Evolutionary conservation across 2,113 vertebrate species (phyloP).

Genomic region (Crotophaga sulcirostris): DNA sequence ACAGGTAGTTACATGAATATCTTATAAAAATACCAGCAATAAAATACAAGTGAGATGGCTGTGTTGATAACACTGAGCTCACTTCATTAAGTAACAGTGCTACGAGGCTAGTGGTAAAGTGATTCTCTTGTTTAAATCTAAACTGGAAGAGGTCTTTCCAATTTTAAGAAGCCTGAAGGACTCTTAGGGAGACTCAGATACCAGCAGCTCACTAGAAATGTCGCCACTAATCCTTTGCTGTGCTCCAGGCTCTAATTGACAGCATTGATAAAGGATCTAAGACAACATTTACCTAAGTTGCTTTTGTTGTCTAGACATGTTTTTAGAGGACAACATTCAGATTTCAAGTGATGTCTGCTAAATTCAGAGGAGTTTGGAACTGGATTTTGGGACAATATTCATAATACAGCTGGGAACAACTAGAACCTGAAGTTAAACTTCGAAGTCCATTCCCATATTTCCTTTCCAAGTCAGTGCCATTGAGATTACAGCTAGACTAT

Average conservation of each 20-base stretch:
- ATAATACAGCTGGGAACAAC: not conserved
- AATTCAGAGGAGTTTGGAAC: not conserved
- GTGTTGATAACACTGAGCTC: not conserved
- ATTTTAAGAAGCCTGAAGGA: not conserved
- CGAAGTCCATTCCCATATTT: not conserved
- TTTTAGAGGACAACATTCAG: not conserved
- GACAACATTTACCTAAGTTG: not conserved
- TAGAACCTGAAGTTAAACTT: not conserved
- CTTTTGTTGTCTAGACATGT: not conserved
- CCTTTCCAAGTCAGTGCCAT: not conserved
- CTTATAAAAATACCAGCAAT: slow-evolving; percentile 39
- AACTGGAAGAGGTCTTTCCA: not conserved
- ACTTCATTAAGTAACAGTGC: not conserved
- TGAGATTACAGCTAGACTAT: not conserved
- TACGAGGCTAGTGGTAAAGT: slow-evolving; percentile 13
- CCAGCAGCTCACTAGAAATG: slow-evolving; percentile 22
- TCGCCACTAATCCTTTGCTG: slow-evolving; percentile 18
- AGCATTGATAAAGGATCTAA: not conserved
- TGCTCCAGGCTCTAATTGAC: not conserved
- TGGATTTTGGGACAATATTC: not conserved
- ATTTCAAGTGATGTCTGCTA: not conserved
- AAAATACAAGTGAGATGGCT: not conserved
- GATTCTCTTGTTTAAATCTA: slow-evolving; percentile 12
- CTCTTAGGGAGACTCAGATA: not conserved
- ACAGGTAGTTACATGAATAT: slow-evolving; percentile 30